Evolutionary conservation across 2,113 vertebrate genomes (phyloP).

Genomic region (Fukomys damarensis): DNA sequence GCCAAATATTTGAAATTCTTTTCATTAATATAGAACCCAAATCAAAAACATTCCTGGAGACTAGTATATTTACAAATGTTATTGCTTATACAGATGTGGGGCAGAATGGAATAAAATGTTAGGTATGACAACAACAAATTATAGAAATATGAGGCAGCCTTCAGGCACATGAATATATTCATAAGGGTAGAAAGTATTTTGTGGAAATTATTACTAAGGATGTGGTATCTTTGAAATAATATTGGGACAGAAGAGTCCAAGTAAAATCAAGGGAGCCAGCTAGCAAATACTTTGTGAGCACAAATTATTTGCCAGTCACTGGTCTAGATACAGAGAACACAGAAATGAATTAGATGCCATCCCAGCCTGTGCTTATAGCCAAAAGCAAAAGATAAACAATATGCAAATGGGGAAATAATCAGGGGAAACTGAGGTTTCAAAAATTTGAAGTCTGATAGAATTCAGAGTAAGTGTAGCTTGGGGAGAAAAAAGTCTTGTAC

Average conservation of each 20-base stretch:
- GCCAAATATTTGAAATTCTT: slow-evolving; percentile 83
- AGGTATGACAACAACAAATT: slow-evolving; percentile 77
- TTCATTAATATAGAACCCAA: slow-evolving; percentile 76
- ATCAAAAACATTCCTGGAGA: slow-evolving; percentile 74
- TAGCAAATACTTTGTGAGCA: slow-evolving; percentile 40
- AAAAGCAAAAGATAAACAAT: neutral
- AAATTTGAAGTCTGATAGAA: neutral
- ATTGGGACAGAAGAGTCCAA: slow-evolving; percentile 57
- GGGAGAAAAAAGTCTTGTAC: neutral
- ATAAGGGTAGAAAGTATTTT: slow-evolving; percentile 59
- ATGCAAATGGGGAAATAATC: neutral
- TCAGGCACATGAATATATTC: slow-evolving; percentile 79
- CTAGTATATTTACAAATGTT: slow-evolving; percentile 67
- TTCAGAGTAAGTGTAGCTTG: neutral
- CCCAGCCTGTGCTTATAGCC: neutral
- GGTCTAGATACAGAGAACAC: neutral
- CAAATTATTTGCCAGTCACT: neutral
- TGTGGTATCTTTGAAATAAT: slow-evolving; percentile 66
- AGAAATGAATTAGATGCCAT: neutral
- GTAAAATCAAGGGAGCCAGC: slow-evolving; percentile 34
- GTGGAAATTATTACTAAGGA: slow-evolving; percentile 63
- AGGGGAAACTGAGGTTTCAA: neutral
- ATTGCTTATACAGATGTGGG: slow-evolving; percentile 80
- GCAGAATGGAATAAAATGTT: slow-evolving; percentile 78
- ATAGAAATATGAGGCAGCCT: slow-evolving; percentile 75